Percentiles rank a stretch among this genome's conserved stretches.
These are phyloP conservation scores for Otolemur crassicaudatus DNA, from an alignment of 2,797 vertebrate species.

Conservation along the genomic window DNA sequence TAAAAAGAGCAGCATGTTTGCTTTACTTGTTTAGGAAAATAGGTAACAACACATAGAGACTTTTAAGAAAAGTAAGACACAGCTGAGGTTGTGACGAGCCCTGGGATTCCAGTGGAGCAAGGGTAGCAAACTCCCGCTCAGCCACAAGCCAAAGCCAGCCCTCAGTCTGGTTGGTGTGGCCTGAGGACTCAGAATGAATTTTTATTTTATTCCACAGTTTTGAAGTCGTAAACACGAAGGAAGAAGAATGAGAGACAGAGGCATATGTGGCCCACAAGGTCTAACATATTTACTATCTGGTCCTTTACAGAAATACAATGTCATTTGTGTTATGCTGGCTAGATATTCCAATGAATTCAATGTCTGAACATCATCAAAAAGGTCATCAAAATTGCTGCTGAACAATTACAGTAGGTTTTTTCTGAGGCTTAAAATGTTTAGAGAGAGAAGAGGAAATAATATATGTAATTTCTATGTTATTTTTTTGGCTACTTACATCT, in stretches of 20 bases:
- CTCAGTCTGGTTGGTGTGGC: not conserved
- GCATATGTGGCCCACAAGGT: not conserved
- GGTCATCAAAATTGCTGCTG: not conserved
- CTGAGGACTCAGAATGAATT: not conserved
- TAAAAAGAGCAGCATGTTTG: slow-evolving; percentile 44
- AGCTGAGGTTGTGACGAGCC: not conserved
- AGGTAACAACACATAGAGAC: not conserved
- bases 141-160: not conserved
- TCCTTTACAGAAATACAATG: not conserved
- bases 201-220: not conserved
- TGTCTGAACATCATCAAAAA: not conserved
- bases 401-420: not conserved
- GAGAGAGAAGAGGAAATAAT: not conserved
- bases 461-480: not conserved
- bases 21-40: slow-evolving; percentile 35
- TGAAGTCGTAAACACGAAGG: slow-evolving; percentile 16
- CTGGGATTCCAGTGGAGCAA: not conserved
- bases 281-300: not conserved
- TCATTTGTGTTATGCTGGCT: not conserved
- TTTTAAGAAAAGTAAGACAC: slow-evolving; percentile 56
- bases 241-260: not conserved
- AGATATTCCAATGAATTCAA: not conserved
- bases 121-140: not conserved
- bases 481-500: slow-evolving; percentile 4
- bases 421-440: slow-evolving; percentile 30